Evolutionary conservation across 2,113 vertebrate species (phyloP).

Genomic region (Pseudopipra pipra): DNA sequence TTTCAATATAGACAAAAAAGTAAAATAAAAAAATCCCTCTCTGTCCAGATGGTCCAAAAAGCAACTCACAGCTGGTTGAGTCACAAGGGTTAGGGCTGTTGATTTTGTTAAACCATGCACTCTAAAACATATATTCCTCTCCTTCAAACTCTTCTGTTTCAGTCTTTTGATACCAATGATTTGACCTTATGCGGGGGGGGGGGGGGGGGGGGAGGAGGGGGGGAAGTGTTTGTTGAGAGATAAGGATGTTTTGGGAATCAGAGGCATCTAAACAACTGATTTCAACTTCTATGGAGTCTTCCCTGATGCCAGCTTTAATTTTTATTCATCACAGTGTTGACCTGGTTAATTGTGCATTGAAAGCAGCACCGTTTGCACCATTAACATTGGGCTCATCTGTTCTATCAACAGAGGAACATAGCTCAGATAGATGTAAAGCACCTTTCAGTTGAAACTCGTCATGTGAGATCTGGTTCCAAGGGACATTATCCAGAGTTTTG

Average conservation of each 20-base stretch:
- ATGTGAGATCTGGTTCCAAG: neutral
- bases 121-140: neutral
- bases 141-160: neutral
- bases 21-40: neutral
- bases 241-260: neutral
- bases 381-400: slow-evolving; percentile 42
- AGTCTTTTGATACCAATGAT: neutral
- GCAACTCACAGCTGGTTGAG: neutral
- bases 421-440: neutral
- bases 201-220: neutral
- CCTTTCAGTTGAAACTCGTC: slow-evolving; percentile 4
- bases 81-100: neutral
- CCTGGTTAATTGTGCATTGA: slow-evolving; percentile 60
- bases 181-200: neutral
- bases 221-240: neutral
- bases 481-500: neutral
- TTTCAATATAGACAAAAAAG: neutral
- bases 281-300: neutral
- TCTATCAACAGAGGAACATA: neutral
- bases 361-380: slow-evolving; percentile 23
- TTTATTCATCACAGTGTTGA: slow-evolving; percentile 64
- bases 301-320: slow-evolving; percentile 28
- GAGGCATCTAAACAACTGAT: neutral
- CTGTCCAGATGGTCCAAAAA: slow-evolving; percentile 21
- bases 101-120: neutral